phyloP scores from a whole-genome alignment of 2,888 invertebrate genomes.

The Scaptomyza cyrtandrae region DNA sequence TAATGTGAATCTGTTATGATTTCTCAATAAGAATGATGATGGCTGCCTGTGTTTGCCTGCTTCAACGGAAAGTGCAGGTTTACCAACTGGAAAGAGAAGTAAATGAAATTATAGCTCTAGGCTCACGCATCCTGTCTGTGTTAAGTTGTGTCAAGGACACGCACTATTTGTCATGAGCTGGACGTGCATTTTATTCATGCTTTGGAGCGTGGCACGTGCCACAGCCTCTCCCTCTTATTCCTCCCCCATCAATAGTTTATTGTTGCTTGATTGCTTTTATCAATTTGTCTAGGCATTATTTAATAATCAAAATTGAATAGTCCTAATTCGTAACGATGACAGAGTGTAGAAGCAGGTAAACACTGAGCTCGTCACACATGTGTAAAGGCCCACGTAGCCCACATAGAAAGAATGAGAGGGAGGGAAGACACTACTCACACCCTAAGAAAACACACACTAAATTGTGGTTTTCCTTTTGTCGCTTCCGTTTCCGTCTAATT shows the following conservation, averaged over 20 bases:
- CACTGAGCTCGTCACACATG: slow-evolving; percentile 31
- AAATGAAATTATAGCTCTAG: slow-evolving; percentile 67
- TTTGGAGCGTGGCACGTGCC: slow-evolving; percentile 59
- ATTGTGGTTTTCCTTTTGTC: slow-evolving; percentile 82
- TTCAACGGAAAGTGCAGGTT: slow-evolving; percentile 46
- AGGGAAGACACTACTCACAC: slow-evolving; percentile 8
- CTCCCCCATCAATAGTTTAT: slow-evolving; percentile 35
- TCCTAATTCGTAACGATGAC: slow-evolving; percentile 69
- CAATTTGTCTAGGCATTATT: slow-evolving; percentile 69
- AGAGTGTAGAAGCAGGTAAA: slow-evolving; percentile 43
- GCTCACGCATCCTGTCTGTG: slow-evolving; percentile 38
- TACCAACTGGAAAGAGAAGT: slow-evolving; percentile 19
- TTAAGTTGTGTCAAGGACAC: slow-evolving; percentile 42
- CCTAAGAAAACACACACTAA: slow-evolving; percentile 56
- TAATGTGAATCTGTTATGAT: slow-evolving; percentile 73
- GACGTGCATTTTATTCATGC: slow-evolving; percentile 56
- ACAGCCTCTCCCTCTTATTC: background rate
- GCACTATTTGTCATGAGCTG: slow-evolving; percentile 59
- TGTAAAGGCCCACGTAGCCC: slow-evolving; percentile 47
- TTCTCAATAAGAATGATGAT: slow-evolving; percentile 49
- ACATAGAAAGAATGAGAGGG: background rate
- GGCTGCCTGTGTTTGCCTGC: slow-evolving; percentile 21
- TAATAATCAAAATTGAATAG: slow-evolving; percentile 82
- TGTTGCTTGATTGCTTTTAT: slow-evolving; percentile 54
- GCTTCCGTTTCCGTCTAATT: slow-evolving; percentile 80